Conservation (phyloP, 2,113 vertebrate species). For the Azemiops feae region DNA sequence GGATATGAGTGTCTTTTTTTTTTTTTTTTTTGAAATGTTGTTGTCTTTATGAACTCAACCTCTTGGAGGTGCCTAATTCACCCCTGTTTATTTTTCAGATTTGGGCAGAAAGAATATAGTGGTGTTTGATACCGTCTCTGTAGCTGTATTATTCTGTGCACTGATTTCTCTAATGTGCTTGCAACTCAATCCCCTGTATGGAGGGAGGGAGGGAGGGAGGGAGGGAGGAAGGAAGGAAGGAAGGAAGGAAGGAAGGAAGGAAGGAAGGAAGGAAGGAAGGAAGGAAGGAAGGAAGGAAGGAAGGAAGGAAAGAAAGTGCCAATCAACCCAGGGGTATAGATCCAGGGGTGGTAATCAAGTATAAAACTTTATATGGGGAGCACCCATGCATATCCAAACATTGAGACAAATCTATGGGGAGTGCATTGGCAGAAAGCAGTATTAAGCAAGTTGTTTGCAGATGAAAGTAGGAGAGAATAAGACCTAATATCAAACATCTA, state of each 20-base stretch:
- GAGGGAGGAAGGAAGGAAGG: neutral
- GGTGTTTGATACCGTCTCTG: neutral
- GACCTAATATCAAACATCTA: neutral
- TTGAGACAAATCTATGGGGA: neutral
- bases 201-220: neutral
- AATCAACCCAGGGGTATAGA: neutral
- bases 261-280: neutral
- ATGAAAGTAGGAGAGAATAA: neutral
- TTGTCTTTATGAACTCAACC: neutral
- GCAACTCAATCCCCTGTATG: neutral
- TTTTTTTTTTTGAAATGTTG: too few relatives aligned
- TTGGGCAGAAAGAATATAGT: neutral
- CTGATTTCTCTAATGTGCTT: neutral
- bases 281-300: neutral
- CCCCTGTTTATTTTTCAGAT: neutral
- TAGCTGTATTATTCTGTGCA: neutral
- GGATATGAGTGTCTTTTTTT: neutral
- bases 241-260: neutral
- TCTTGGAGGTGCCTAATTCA: accelerated
- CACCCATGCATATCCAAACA: neutral
- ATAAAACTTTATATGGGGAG: neutral
- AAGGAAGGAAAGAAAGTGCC: neutral
- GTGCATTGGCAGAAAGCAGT: neutral
- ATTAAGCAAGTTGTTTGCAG: neutral
- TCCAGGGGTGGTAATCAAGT: neutral